These are phyloP conservation scores for Sphenodon punctatus DNA, from an alignment of 2,797 vertebrate genomes.

Conservation along the genomic window DNA sequence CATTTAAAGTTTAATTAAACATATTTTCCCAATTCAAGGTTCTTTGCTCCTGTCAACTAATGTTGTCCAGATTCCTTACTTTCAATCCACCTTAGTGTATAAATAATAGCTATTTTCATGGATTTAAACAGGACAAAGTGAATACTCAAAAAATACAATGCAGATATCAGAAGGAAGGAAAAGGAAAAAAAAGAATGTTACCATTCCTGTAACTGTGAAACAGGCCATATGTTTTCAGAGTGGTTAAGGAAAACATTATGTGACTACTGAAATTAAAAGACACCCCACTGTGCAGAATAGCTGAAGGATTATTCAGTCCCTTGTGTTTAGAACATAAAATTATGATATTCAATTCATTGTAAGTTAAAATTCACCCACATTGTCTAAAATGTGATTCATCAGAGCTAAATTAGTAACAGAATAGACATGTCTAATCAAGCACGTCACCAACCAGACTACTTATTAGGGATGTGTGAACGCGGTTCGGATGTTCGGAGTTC, in stretches of 20 bases:
- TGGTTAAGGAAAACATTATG: conserved; percentile 32
- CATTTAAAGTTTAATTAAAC: too few species aligned
- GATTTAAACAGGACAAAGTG: too few species aligned
- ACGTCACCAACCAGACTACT: neutral
- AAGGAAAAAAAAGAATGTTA: conserved; percentile 31
- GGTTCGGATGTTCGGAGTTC: too few species aligned
- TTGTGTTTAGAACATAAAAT: conserved; percentile 5
- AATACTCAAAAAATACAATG: too few species aligned
- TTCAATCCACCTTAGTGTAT: too few species aligned
- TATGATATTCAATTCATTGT: neutral
- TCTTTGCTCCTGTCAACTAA: too few species aligned
- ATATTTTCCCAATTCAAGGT: too few species aligned
- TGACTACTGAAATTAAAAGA: conserved; percentile 25
- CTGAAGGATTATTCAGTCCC: neutral
- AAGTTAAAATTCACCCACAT: neutral
- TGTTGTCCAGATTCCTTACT: too few species aligned
- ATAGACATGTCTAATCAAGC: neutral
- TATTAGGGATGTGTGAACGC: too few species aligned
- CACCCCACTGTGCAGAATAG: neutral
- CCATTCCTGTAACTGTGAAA: conserved; percentile 44
- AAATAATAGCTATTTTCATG: too few species aligned
- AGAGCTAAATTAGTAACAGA: neutral
- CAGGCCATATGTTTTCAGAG: conserved; percentile 38
- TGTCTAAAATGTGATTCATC: neutral
- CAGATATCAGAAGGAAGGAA: too few species aligned